A percentile compares a stretch with the other conserved stretches of the same genome.
Conservation (phyloP, 2,888 invertebrate species). For the Chrysopilus asiliformis region DNA sequence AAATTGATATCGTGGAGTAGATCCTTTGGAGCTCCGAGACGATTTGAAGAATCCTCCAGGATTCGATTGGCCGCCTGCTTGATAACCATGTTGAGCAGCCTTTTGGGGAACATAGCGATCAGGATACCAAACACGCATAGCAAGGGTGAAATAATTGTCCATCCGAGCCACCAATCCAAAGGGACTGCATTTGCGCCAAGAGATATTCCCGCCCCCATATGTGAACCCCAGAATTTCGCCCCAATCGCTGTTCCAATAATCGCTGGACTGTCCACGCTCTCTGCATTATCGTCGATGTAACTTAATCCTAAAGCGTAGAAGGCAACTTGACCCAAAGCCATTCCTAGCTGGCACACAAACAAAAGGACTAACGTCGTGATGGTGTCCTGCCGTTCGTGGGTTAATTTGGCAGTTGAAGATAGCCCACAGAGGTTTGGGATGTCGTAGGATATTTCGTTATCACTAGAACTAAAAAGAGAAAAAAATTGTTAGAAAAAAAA, state of each 20-base stretch:
- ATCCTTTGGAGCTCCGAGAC: slow-evolving; percentile 19
- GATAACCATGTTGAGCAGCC: slow-evolving; percentile 40
- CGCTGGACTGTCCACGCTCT: slow-evolving; percentile 38
- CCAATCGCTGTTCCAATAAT: slow-evolving; percentile 33
- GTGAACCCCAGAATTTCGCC: slow-evolving; percentile 30
- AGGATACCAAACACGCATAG: slow-evolving; percentile 38
- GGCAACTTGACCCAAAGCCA: slow-evolving; percentile 38
- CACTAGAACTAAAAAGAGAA: too few species aligned
- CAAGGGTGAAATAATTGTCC: slow-evolving; percentile 37
- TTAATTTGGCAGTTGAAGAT: slow-evolving; percentile 7
- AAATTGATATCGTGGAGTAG: slow-evolving; percentile 36
- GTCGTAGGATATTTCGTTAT: background rate
- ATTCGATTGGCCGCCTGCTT: slow-evolving; percentile 44
- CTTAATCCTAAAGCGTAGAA: slow-evolving; percentile 44
- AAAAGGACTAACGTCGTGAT: slow-evolving; percentile 36
- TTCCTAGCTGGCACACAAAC: slow-evolving; percentile 37
- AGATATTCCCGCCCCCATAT: slow-evolving; percentile 31
- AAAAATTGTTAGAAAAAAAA: too few species aligned
- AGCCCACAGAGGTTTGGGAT: slow-evolving; percentile 16
- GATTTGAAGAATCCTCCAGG: slow-evolving; percentile 34
- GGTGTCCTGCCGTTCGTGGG: slow-evolving; percentile 17
- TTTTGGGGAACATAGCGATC: slow-evolving; percentile 43
- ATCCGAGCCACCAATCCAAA: slow-evolving; percentile 39
- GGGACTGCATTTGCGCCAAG: slow-evolving; percentile 23
- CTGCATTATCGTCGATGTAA: slow-evolving; percentile 48